Percentiles rank a stretch among this genome's conserved stretches.
phyloP scores from a whole-genome alignment of 2,797 vertebrate species.

The Lutjanus argentimaculatus region DNA sequence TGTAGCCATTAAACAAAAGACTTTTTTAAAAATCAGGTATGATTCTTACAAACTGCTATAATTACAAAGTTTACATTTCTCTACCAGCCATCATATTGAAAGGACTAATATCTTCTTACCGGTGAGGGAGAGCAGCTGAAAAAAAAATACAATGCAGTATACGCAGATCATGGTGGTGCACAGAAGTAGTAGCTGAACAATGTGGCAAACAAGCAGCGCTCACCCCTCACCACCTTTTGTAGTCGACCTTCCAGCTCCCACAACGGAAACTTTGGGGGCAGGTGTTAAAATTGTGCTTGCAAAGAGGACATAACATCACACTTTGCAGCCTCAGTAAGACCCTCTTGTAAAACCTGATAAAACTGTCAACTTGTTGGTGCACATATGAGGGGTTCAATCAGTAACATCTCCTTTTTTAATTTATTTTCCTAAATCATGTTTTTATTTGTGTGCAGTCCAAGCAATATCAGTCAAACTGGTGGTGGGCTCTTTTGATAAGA shows the following conservation, averaged over 20 bases:
- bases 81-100: background rate
- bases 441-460: too few species aligned
- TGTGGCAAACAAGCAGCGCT: background rate
- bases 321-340: conserved; percentile 1
- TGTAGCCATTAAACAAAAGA: background rate
- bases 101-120: conserved; percentile 58
- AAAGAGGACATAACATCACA: background rate
- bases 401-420: too few species aligned
- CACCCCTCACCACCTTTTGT: conserved; percentile 1
- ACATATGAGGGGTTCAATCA: too few species aligned
- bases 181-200: background rate
- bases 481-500: too few species aligned
- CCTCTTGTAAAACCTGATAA: background rate
- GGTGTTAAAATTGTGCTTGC: conserved; percentile 7
- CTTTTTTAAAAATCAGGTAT: too few species aligned
- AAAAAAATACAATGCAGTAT: conserved; percentile 16
- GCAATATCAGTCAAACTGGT: too few species aligned
- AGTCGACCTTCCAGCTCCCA: background rate
- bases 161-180: conserved; percentile 37
- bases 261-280: conserved; percentile 60
- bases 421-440: too few species aligned
- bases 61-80: background rate
- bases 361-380: background rate
- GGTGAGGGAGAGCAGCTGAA: conserved; percentile 50
- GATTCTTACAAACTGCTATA: too few species aligned